Evolutionary conservation across 2,113 vertebrate species (phyloP), one percentile per base, ranked within the genome.

Genomic region (Takifugu flavidus): DNA sequence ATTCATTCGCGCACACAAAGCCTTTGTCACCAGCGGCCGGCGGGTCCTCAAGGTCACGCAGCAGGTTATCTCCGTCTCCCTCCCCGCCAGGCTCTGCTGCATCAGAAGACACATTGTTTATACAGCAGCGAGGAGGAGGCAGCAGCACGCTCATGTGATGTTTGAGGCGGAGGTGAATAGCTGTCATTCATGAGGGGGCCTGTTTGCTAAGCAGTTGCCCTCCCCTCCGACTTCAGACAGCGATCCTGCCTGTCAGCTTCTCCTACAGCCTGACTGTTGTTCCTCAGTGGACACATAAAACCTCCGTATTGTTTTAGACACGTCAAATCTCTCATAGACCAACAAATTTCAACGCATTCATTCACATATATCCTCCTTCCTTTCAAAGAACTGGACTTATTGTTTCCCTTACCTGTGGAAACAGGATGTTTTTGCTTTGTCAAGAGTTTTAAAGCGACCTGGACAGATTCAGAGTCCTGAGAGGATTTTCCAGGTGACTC

Each of bases 81-180:
- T 47, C 53, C 6, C 61, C 47, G 53, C 59, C 69, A 55, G 70
- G 39, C 78, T 62, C 51, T 46, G 62, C 80, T 79, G 73, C 78
- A 78, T 62, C 64, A 53, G 77, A 50, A 56, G 66, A 78, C 78
- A 86, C 78, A 77, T 69, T 43, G 61, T 31, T 39, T 59, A 85
- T 70, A 84, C 83, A 28, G 0, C 70, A 54, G 70, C 67, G 67
- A 72, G 56, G 79, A 79, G 83, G 78, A 70, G 86, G 88, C 87
- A 82, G 74, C 75, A 54, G 73, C 56, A 3, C 34, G 7, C 77
- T 83, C 88, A 83, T 86, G 86, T 88, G 88, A 87, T 86, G 72
- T 54, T 62, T 50, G 34, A 51, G 67, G 26, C 65, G 28, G 75
- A 65, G 79, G 69, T 86, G 85, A 89, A 89, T 86, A 43, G 82